Conservation (phyloP, 2,888 invertebrate species). For the Hipparchia sbordonii region DNA sequence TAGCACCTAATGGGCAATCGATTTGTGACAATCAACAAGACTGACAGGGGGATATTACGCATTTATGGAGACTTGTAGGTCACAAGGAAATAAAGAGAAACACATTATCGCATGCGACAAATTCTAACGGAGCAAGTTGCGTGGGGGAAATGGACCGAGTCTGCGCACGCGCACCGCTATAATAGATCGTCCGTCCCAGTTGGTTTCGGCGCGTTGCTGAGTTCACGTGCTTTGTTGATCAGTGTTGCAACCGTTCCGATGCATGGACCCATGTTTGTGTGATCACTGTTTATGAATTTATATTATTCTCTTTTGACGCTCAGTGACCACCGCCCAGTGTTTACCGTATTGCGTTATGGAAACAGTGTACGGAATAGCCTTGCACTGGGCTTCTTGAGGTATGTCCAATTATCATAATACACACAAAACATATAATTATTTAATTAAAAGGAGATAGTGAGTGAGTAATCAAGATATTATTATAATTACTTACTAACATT, state of each 20-base stretch:
- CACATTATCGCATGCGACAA: slow-evolving; percentile 51
- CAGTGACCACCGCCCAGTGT: slow-evolving; percentile 21
- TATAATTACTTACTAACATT: background rate
- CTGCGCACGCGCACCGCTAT: slow-evolving; percentile 77
- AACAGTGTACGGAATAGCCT: slow-evolving; percentile 43
- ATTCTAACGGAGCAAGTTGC: slow-evolving; percentile 76
- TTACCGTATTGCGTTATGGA: slow-evolving; percentile 40
- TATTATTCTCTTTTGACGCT: slow-evolving; percentile 27
- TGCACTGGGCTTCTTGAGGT: slow-evolving; percentile 48
- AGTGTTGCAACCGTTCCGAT: slow-evolving; percentile 53
- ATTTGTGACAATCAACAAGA: slow-evolving; percentile 22
- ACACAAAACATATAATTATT: background rate
- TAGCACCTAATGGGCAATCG: slow-evolving; percentile 17
- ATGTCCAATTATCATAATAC: slow-evolving; percentile 31
- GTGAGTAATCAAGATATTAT: background rate
- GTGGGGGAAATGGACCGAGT: slow-evolving; percentile 81
- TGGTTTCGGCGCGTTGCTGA: slow-evolving; percentile 78
- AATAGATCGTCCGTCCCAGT: slow-evolving; percentile 80
- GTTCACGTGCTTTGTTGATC: slow-evolving; percentile 71
- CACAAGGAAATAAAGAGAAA: slow-evolving; percentile 45
- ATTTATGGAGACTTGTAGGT: slow-evolving; percentile 28
- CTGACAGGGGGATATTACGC: slow-evolving; percentile 30
- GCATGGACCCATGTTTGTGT: slow-evolving; percentile 43
- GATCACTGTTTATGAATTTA: slow-evolving; percentile 43
- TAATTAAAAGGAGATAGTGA: slow-evolving; percentile 1